phyloP scores from a whole-genome alignment of 2,888 invertebrate genomes.

The Apodemia zela region DNA sequence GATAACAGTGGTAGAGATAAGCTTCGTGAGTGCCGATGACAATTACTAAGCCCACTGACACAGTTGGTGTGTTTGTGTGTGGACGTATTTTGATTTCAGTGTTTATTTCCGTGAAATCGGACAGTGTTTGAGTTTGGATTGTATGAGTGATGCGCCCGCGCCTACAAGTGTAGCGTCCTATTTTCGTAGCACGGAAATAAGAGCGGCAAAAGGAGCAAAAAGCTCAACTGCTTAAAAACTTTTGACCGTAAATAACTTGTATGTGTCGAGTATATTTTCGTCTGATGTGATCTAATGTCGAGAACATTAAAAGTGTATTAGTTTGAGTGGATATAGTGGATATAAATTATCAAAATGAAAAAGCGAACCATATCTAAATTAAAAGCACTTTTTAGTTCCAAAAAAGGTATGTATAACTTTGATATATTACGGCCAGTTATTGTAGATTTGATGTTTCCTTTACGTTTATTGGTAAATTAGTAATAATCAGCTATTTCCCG shows the following conservation, averaged over 20 bases:
- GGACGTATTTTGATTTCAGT: conserved; percentile 28
- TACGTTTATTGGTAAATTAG: conserved; percentile 3
- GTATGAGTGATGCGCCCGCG: conserved; percentile 71
- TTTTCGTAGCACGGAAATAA: conserved; percentile 81
- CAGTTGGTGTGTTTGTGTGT: conserved; percentile 28
- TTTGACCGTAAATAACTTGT: conserved; percentile 43
- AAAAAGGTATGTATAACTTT: conserved; percentile 55
- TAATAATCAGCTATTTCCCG: too few relatives aligned
- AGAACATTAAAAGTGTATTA: conserved; percentile 48
- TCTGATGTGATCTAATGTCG: conserved; percentile 64
- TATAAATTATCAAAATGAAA: conserved; percentile 56
- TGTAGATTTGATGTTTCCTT: conserved; percentile 17
- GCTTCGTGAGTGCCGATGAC: conserved; percentile 17
- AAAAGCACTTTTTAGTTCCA: conserved; percentile 69
- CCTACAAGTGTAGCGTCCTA: conserved; percentile 75
- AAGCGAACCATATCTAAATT: conserved; percentile 71
- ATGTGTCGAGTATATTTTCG: conserved; percentile 69
- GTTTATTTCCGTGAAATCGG: conserved; percentile 35
- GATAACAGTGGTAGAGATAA: conserved; percentile 31
- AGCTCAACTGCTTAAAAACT: conserved; percentile 72
- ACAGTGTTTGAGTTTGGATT: conserved; percentile 40
- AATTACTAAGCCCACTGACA: conserved; percentile 26
- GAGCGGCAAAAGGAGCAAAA: conserved; percentile 79
- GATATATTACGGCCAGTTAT: too few relatives aligned
- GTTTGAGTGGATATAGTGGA: conserved; percentile 34